Evolutionary conservation across 1,140 invertebrate genomes (phyloP).

Genomic region (Drosophila murphyi): DNA sequence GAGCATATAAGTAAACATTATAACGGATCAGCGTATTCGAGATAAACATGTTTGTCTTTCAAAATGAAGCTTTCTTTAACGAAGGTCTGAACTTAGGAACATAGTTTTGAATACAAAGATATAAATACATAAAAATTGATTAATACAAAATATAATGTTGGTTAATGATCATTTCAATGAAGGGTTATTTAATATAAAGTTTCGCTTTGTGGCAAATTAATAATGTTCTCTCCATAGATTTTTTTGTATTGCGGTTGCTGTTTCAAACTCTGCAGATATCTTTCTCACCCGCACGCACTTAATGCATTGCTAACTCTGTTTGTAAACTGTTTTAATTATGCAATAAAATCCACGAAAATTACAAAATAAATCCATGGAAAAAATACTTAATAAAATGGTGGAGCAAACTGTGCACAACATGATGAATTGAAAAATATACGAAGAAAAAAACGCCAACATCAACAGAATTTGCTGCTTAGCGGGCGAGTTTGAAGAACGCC

Average conservation of each 20-base stretch:
- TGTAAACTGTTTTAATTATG: constrained; percentile 65
- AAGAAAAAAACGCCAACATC: constrained; percentile 51
- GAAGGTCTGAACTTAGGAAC: too few relatives aligned
- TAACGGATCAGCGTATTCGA: neutral
- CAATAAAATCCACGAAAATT: constrained; percentile 72
- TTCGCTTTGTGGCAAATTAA: neutral
- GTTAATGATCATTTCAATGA: too few relatives aligned
- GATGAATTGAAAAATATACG: constrained; percentile 18
- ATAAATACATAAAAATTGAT: too few relatives aligned
- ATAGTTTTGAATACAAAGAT: too few relatives aligned
- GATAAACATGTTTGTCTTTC: too few relatives aligned
- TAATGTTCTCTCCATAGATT: neutral
- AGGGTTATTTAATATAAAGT: too few relatives aligned
- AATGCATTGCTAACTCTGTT: neutral
- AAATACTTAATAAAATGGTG: constrained; percentile 54
- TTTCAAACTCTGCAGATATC: neutral
- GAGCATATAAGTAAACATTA: neutral
- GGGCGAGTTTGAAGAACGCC: constrained; percentile 14
- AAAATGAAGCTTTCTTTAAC: too few relatives aligned
- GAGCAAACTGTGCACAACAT: constrained; percentile 60
- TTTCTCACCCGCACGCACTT: neutral
- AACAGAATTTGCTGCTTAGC: constrained; percentile 29
- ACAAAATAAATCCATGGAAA: constrained; percentile 67
- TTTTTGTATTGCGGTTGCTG: too few relatives aligned
- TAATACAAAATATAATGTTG: too few relatives aligned